Evolutionary conservation across 2,797 vertebrate genomes (phyloP), one percentile per base, ranked within the genome.

Genomic region (Meda fulgida): DNA sequence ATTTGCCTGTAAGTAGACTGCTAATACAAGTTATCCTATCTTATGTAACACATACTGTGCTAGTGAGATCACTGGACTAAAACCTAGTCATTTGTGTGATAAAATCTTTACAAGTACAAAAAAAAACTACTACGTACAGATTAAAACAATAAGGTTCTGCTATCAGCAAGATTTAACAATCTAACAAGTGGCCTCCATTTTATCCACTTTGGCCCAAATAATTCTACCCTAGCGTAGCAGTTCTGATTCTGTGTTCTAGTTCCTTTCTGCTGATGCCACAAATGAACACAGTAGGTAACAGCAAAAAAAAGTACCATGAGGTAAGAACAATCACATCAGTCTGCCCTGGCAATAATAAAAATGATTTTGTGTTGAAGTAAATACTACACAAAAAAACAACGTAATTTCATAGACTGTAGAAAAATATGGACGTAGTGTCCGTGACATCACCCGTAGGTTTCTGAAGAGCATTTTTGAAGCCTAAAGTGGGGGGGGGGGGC

Each of bases 191-290:
- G 48, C 83, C 80, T 70, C 36, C 21, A 78, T 76, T 71, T 76
- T 23, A 55, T 70, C 66, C 80, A 85, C 88, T 87, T 89, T 87
- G 86, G 83, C 83, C 89, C 85, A 87, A 86, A 87, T 89, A 86
- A 84, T 81, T 89, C 81, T 79, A 83, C 78, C 85, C 55, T 63
- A 88, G 78, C 81, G 4, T 80, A 85, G 87, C 89, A 89, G 80
- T 87, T 89, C 83, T 88, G 80, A 86, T 85, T 87, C 84, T 63
- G 84, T 85, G 85, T 85, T 89, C 84, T 69, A 87, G 83, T 88
- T 89, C 87, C 85, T 86, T 88, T 87, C 60, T 89, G 87, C 84
- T 89, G 89, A 89, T 85, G 81, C 78, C 78, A 81, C 84, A 85
- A 88, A 75, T 76, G 87, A 82, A 75, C 60, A 40, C 53, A 79